A percentile compares a stretch with the other conserved stretches of the same genome.
phyloP scores from a whole-genome alignment of 2,888 invertebrate genomes.

The Rhagonycha lutea region DNA sequence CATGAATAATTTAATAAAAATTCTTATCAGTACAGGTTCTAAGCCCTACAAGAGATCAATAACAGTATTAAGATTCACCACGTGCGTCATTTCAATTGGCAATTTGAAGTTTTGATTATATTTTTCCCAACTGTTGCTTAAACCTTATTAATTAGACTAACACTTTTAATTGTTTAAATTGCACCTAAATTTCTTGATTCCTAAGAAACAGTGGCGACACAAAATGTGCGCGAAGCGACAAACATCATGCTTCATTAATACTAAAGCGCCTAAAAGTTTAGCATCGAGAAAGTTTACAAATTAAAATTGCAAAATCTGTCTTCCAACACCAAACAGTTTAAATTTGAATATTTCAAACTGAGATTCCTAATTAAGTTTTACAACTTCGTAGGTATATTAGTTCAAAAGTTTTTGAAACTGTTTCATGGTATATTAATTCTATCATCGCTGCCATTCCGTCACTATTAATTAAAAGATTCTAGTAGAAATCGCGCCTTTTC shows the following conservation, averaged over 20 bases:
- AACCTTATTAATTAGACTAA: neutral
- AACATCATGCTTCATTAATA: conserved; percentile 44
- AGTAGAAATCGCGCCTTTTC: conserved; percentile 14
- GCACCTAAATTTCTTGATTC: neutral
- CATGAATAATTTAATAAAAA: neutral
- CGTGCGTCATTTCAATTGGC: neutral
- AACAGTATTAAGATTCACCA: neutral
- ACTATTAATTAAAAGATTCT: conserved; percentile 31
- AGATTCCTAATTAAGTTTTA: conserved; percentile 45
- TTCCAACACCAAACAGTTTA: conserved; percentile 44
- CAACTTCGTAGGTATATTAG: conserved; percentile 41
- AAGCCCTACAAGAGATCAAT: neutral
- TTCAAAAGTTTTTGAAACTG: conserved; percentile 33
- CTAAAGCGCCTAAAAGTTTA: conserved; percentile 37
- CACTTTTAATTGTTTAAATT: neutral
- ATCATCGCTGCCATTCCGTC: conserved; percentile 26
- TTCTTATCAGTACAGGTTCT: neutral
- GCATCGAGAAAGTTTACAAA: conserved; percentile 43
- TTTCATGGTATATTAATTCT: conserved; percentile 31
- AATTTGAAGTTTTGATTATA: neutral
- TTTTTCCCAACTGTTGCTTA: neutral
- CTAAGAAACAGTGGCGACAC: conserved; percentile 23
- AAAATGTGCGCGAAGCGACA: conserved; percentile 31
- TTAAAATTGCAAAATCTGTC: conserved; percentile 48
- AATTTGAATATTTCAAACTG: conserved; percentile 43